These are phyloP conservation scores for Eonycteris spelaea DNA, from an alignment of 2,113 vertebrate genomes.

Conservation along the genomic window DNA sequence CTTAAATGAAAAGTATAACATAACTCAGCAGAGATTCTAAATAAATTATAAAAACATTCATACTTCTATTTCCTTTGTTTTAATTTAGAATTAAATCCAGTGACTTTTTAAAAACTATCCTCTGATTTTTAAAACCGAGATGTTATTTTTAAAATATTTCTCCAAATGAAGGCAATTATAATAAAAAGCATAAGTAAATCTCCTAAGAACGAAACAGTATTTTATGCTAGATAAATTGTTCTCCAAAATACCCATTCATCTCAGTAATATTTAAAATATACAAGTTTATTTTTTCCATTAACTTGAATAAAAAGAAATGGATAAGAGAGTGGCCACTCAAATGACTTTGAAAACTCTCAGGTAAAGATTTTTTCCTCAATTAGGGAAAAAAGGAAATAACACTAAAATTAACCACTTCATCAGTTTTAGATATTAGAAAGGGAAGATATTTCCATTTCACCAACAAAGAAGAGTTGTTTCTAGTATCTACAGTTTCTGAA, in stretches of 20 bases:
- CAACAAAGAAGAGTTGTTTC: not conserved
- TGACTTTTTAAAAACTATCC: slow-evolving; percentile 27
- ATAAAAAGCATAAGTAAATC: not conserved
- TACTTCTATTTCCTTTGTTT: slow-evolving; percentile 37
- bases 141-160: slow-evolving; percentile 15
- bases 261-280: slow-evolving; percentile 14
- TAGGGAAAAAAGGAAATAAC: slow-evolving; percentile 6
- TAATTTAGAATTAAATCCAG: slow-evolving; percentile 48
- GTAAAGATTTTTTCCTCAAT: slow-evolving; percentile 2
- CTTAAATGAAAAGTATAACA: slow-evolving; percentile 35
- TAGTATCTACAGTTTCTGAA: not conserved
- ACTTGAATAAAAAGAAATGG: slow-evolving; percentile 19
- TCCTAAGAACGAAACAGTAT: slow-evolving; percentile 12
- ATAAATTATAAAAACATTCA: not conserved
- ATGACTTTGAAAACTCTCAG: not conserved
- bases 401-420: not conserved
- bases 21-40: slow-evolving; percentile 16
- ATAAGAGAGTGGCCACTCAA: not conserved
- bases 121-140: not conserved
- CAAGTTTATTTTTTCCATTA: slow-evolving; percentile 18
- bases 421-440: not conserved
- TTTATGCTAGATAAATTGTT: not conserved
- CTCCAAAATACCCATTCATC: not conserved
- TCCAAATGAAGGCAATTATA: slow-evolving; percentile 12
- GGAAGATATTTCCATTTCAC: not conserved